phyloP scores from a whole-genome alignment of 1,140 invertebrate species.

The Gryllus bimaculatus region DNA sequence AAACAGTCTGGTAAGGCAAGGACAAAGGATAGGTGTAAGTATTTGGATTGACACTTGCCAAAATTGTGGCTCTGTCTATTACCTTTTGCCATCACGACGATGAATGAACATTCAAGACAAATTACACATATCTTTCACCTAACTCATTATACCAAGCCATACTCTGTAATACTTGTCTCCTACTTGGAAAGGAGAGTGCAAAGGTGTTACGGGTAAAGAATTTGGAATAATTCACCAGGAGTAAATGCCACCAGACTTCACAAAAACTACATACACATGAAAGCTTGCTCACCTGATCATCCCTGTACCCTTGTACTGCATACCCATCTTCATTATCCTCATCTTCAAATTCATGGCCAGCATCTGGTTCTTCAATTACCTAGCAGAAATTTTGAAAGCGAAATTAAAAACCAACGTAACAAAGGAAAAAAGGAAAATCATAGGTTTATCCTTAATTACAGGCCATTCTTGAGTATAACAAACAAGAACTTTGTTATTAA shows the following conservation, averaged over 20 bases:
- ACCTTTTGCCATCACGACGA: neutral
- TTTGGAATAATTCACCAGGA: too few species aligned
- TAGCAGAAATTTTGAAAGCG: neutral
- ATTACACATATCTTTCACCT: too few species aligned
- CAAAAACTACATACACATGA: neutral
- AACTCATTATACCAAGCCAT: too few species aligned
- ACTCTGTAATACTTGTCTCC: too few species aligned
- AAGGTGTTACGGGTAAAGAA: neutral
- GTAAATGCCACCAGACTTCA: neutral
- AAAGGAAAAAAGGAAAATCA: neutral
- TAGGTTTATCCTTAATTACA: too few species aligned
- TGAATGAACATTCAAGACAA: neutral
- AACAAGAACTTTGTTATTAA: neutral
- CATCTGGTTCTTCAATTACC: slow-evolving; percentile 20
- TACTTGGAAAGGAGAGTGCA: neutral
- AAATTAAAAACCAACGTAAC: neutral
- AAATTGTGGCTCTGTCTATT: neutral
- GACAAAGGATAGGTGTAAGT: neutral
- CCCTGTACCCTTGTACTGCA: slow-evolving; percentile 37
- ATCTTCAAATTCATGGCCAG: slow-evolving; percentile 28
- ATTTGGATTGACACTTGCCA: neutral
- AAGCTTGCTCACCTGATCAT: slow-evolving; percentile 35
- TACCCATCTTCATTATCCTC: slow-evolving; percentile 45
- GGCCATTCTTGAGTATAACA: too few species aligned
- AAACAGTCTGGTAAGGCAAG: neutral